Evolutionary conservation across 1,140 invertebrate species (phyloP), one percentile per base, ranked within the genome.

Genomic region (Drosophila orena): DNA sequence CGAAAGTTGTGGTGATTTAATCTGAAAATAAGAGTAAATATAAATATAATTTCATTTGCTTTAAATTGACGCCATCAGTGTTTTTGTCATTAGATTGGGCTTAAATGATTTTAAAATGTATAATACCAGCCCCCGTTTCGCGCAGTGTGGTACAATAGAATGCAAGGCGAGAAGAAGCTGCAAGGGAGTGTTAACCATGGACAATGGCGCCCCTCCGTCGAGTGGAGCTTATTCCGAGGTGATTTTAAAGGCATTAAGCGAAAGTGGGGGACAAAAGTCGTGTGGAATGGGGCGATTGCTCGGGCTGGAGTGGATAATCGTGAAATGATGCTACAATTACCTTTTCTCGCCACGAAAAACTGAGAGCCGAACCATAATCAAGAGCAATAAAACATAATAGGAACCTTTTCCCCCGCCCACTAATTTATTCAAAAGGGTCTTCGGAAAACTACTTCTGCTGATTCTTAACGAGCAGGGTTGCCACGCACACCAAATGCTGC

Each of bases 241-340:
- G 49, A 55, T 68, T 70, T 68, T 47, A 70, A 70, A 70, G 66
- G 42, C 66, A 68, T 70, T 70, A 47, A 34, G 62, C 38, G 24
- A 61, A 53, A 53, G 56, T 58, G 58, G 35, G 37, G 34, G 15
- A 42, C 27, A 42, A 10, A 34, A 17, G 34, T 10, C 8, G 34
- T 11, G n/a, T 30, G 38, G n/a, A 42, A 2, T 24, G 42, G 30
- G 53, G 10, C 42, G 61, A 35, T 38, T n/a, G 54, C 38, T 57
- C 17, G 27, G 12, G n/a, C 54, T 43, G 54, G 59, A 37, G 59
- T 65, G 59, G 40, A 68, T 70, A 70, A 70, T 68, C 66, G 43
- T 68, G 42, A 47, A 55, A 70, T 68, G 61, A 70, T 68, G 66
- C 66, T 46, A 68, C 66, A 68, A 70, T 70, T 70, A 70, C 61